Conservation (phyloP, 1,140 invertebrate species). For the Drosophila orena region DNA sequence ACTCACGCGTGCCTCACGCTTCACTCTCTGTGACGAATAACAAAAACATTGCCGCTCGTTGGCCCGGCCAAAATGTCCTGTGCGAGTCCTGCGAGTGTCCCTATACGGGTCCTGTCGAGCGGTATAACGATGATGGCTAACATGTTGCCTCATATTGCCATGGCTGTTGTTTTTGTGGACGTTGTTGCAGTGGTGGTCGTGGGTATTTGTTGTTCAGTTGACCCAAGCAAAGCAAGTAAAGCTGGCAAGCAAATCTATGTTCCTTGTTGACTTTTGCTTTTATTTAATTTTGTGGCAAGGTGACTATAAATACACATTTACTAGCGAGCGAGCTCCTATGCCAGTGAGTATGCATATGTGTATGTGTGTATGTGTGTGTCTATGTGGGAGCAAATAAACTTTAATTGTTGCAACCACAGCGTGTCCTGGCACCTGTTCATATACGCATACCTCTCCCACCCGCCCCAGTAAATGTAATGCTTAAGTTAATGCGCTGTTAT, state of each 20-base stretch:
- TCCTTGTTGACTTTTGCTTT: slow-evolving; percentile 82
- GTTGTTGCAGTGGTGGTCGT: slow-evolving; percentile 27
- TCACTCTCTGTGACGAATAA: slow-evolving; percentile 1
- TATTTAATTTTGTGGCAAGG: slow-evolving; percentile 83
- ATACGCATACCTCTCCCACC: slow-evolving; percentile 29
- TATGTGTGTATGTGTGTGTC: slow-evolving; percentile 27
- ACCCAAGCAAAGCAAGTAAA: slow-evolving; percentile 69
- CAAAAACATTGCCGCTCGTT: slow-evolving; percentile 40
- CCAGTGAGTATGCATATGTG: background rate
- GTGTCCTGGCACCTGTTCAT: slow-evolving; percentile 74
- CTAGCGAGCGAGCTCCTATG: slow-evolving; percentile 34
- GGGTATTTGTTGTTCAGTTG: slow-evolving; percentile 72
- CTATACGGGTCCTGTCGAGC: slow-evolving; percentile 56
- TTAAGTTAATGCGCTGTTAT: slow-evolving; percentile 83
- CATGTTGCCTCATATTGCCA: slow-evolving; percentile 56
- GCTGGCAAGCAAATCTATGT: slow-evolving; percentile 77
- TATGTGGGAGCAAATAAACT: slow-evolving; percentile 77
- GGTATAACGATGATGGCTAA: slow-evolving; percentile 79
- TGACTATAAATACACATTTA: slow-evolving; percentile 78
- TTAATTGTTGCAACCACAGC: slow-evolving; percentile 81
- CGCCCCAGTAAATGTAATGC: slow-evolving; percentile 70
- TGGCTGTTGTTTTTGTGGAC: slow-evolving; percentile 15
- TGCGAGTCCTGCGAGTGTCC: slow-evolving; percentile 21
- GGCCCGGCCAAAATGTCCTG: slow-evolving; percentile 27
- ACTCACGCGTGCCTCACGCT: slow-evolving; percentile 46